Evolutionary conservation across 1,140 invertebrate genomes (phyloP).

Genomic region (Ceratosolen fusciceps): DNA sequence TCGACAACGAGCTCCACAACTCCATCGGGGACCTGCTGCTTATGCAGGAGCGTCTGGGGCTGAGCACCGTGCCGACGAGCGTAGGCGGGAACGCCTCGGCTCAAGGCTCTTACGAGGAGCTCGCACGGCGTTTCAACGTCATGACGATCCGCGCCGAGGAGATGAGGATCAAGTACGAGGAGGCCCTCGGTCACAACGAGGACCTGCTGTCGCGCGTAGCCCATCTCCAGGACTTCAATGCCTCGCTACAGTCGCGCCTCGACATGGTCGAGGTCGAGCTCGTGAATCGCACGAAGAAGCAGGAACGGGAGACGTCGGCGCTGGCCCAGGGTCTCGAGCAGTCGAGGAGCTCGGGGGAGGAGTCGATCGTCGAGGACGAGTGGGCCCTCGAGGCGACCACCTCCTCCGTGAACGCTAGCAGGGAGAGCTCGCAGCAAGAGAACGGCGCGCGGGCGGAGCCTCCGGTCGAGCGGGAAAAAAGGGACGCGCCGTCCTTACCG

Average conservation of each 20-base stretch:
- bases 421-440: background rate
- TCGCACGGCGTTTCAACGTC: conserved; percentile 57
- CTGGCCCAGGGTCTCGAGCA: background rate
- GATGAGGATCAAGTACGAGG: conserved; percentile 72
- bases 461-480: too few relatives aligned
- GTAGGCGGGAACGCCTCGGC: conserved; percentile 43
- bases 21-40: conserved; percentile 72
- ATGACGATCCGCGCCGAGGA: conserved; percentile 74
- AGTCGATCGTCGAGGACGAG: background rate
- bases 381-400: background rate
- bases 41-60: conserved; percentile 61
- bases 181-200: conserved; percentile 73
- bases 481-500: background rate
- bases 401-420: background rate
- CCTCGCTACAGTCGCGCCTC: conserved; percentile 51
- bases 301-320: background rate
- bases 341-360: background rate
- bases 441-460: conserved; percentile 20
- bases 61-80: conserved; percentile 56
- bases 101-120: conserved; percentile 58
- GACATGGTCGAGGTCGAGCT: background rate
- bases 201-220: conserved; percentile 71
- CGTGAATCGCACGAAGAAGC: background rate
- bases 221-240: conserved; percentile 66
- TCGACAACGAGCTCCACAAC: conserved; percentile 78